Conservation (phyloP, 2,797 vertebrate genomes). For the Xiphorhynchus erythropygius region DNA sequence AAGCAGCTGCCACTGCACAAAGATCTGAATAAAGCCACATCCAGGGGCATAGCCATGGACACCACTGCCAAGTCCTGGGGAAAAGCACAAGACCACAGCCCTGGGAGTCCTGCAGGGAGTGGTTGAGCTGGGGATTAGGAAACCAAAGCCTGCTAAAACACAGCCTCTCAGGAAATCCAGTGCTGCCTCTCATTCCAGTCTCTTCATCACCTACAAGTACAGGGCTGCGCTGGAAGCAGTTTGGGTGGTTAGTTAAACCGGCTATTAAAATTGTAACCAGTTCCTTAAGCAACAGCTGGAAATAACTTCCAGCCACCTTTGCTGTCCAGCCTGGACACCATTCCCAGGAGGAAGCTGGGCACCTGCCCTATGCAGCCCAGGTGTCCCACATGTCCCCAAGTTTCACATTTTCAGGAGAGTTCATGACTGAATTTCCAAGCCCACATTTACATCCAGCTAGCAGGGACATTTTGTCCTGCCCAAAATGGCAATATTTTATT, state of each 20-base stretch:
- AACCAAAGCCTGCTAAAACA: neutral
- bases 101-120: neutral
- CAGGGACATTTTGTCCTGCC: neutral
- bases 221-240: neutral
- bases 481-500: neutral
- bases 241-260: neutral
- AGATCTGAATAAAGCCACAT: rapidly evolving
- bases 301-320: neutral
- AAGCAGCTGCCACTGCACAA: neutral
- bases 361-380: neutral
- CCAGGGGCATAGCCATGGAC: neutral
- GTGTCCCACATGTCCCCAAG: rapidly evolving
- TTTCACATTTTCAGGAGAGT: neutral
- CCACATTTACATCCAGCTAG: neutral
- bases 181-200: neutral
- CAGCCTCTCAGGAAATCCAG: neutral
- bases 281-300: neutral
- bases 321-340: neutral
- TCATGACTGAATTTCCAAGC: neutral
- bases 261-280: neutral
- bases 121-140: neutral
- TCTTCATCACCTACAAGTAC: neutral
- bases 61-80: neutral
- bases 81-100: neutral
- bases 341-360: neutral